Evolutionary conservation across 2,888 invertebrate genomes (phyloP).

Genomic region (Odontomyia ornata): DNA sequence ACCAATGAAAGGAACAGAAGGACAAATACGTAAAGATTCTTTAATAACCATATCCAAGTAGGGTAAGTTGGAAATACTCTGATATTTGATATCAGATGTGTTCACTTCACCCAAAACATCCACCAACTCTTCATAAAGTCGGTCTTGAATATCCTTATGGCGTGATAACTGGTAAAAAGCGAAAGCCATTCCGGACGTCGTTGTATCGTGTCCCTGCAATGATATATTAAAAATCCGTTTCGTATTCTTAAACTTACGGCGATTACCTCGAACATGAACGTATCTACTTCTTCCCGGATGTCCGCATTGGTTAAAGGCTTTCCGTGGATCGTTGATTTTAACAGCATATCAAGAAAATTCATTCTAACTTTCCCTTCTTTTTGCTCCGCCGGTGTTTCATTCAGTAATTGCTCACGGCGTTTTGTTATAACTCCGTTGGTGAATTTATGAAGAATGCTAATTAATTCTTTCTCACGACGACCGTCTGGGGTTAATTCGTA

Average conservation of each 20-base stretch:
- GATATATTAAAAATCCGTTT: too few species aligned
- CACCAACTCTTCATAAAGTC: constrained; percentile 58
- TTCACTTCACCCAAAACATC: constrained; percentile 53
- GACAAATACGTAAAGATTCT: constrained; percentile 59
- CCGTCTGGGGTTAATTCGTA: constrained; percentile 23
- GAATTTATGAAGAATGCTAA: constrained; percentile 32
- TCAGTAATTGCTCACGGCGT: constrained; percentile 28
- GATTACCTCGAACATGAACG: constrained; percentile 40
- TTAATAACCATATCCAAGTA: constrained; percentile 61
- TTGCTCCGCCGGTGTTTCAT: not conserved
- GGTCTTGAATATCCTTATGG: constrained; percentile 54
- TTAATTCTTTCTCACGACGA: not conserved
- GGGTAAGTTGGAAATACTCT: constrained; percentile 58
- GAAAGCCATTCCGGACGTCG: constrained; percentile 42
- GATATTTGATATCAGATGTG: constrained; percentile 54
- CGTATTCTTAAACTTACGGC: too few species aligned
- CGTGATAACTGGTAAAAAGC: constrained; percentile 44
- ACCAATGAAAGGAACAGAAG: constrained; percentile 56
- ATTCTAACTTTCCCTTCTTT: not conserved
- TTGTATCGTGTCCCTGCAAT: constrained; percentile 45
- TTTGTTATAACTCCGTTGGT: constrained; percentile 24
- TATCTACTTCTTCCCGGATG: constrained; percentile 43
- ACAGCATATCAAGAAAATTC: constrained; percentile 38
- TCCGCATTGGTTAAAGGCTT: constrained; percentile 35
- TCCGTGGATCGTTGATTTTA: constrained; percentile 28